These are phyloP conservation scores for Apteryx owenii DNA, from an alignment of 2,113 vertebrate species.

Conservation along the genomic window DNA sequence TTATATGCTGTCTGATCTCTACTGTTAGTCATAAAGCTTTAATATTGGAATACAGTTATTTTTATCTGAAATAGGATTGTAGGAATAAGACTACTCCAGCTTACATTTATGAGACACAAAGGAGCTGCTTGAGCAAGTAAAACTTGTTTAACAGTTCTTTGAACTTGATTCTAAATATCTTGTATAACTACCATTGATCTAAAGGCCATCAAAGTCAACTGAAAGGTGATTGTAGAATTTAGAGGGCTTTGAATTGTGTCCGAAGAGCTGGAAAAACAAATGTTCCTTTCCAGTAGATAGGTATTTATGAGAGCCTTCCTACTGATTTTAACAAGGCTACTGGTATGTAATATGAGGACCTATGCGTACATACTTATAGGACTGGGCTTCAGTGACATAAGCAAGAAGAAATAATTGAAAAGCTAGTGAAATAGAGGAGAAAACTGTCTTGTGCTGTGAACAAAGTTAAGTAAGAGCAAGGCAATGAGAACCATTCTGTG, in stretches of 20 bases:
- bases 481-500: background rate
- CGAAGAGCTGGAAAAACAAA: background rate
- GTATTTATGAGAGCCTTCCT: background rate
- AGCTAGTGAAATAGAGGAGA: background rate
- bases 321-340: background rate
- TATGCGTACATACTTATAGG: background rate
- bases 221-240: background rate
- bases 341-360: background rate
- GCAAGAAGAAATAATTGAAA: background rate
- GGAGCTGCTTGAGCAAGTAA: background rate
- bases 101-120: background rate
- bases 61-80: background rate
- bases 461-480: background rate
- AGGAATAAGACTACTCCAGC: background rate
- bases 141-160: background rate
- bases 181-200: background rate
- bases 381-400: background rate
- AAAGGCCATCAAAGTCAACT: background rate
- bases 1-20: background rate
- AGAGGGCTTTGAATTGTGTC: background rate
- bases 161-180: background rate
- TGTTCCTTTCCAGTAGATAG: background rate
- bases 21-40: background rate
- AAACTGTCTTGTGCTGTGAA: background rate
- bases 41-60: background rate